Evolutionary conservation across 2,797 vertebrate genomes (phyloP), one percentile per base, ranked within the genome.

Genomic region (Fratercula arctica): DNA sequence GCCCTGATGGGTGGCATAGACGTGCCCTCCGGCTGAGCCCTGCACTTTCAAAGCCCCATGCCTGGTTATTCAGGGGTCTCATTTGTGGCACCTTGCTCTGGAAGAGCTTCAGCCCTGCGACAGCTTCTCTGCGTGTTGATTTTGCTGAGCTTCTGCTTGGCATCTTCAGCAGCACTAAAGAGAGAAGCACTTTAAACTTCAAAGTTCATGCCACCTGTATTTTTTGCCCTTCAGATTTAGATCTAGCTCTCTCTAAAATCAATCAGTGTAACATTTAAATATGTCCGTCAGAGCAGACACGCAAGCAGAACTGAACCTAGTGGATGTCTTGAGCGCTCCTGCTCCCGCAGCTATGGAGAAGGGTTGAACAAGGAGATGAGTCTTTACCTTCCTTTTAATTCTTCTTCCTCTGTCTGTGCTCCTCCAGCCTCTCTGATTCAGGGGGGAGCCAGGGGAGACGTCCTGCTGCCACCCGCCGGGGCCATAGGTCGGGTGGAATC

Each of bases 241-340:
- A 37, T 41, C n/a, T 46, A 67, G 51, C n/a, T 54, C 66, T 23
- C 29, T 66, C 74, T 88, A 79, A 91, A 78, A 56, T 75, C n/a
- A 45, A 29, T 64, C 85, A 24, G 28, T 7, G 3, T 31, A 59
- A 16, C 16, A 17, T 77, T 74, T 45, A 89, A 64, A 15, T 6
- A 11, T 0, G 46, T 31, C 51, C 70, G 23, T 59, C 74, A 82
- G 21, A 45, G 68, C 12, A 3, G 87, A 25, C 24, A 10, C 0
- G 3, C 29, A 59, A 57, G 35, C 53, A 19, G 59, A 73, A 37
- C 57, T 35, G n/a, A 35, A 41, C 50, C 5, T 41, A 25, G n/a
- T 1, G 29, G 1, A 0, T 14, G 21, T 10, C 12, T 16, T 19
- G 11, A 41, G 9, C 43, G 8, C 50, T 63, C 63, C 45, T 56